Evolutionary conservation across 2,797 vertebrate species (phyloP).

Genomic region (Chaenodraco wilsoni): DNA sequence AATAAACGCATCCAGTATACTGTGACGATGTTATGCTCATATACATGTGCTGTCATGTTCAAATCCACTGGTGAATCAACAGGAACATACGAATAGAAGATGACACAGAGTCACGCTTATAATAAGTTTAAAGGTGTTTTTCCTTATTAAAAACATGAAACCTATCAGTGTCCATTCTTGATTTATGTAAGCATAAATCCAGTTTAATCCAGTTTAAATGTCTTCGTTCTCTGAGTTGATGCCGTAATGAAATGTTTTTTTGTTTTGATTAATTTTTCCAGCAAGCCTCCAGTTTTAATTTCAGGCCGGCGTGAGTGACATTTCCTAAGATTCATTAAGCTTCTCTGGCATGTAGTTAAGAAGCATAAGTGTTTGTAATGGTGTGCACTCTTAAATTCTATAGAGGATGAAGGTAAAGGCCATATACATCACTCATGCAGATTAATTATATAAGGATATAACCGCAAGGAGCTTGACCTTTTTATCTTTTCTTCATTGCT

Average conservation of each 20-base stretch:
- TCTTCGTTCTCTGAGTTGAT: conserved; percentile 20
- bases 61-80: conserved; percentile 5
- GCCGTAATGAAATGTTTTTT: conserved; percentile 32
- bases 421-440: conserved; percentile 70
- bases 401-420: conserved; percentile 62
- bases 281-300: conserved; percentile 62
- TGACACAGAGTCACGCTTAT: neutral
- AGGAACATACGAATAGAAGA: neutral
- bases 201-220: neutral
- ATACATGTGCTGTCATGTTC: neutral
- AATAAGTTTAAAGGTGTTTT: neutral
- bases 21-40: conserved; percentile 6
- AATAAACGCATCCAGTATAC: neutral
- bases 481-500: conserved; percentile 61
- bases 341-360: conserved; percentile 45
- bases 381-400: conserved; percentile 36
- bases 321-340: conserved; percentile 64
- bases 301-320: conserved; percentile 59
- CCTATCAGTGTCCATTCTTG: neutral
- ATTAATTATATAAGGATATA: conserved; percentile 64
- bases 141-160: conserved; percentile 16
- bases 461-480: conserved; percentile 71
- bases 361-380: conserved; percentile 48
- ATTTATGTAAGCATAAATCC: neutral
- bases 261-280: conserved; percentile 37